Evolutionary conservation across 2,797 vertebrate species (phyloP), one percentile per base, ranked within the genome.

Genomic region (Catostomus latipinnis): DNA sequence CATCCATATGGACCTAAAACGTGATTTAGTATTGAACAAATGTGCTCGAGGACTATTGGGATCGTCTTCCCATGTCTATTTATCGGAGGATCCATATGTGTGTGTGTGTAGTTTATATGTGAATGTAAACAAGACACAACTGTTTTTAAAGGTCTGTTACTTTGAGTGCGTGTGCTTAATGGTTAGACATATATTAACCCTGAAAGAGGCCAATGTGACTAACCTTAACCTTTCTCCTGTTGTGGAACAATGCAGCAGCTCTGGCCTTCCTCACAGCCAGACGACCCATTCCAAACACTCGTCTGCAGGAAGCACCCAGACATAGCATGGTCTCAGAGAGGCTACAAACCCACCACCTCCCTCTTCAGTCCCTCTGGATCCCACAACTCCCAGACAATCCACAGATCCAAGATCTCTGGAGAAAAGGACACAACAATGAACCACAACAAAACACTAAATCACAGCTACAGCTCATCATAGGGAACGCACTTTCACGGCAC

Each of bases 241-340:
- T 71, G 60, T 50, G 63, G 70, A 74, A 74, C 58, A 58, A 78
- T 76, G 66, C 68, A 76, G 46, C 68, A 71, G 77, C 50, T 82
- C 84, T 85, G 84, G 82, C 73, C 83, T 85, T 87, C 79, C 68
- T 87, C 84, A 34, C 3, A 75, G 50, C 22, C 71, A 85, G 83
- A 87, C 76, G 71, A 71, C 68, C 70, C 62, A 60, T 74, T 71
- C 81, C 81, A 82, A 84, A 81, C 84, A 85, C 80, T 74, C 71
- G 81, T 81, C 78, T 81, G 75, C 74, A 87, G 86, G 84, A 87
- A 85, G 81, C 62, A 57, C 34, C 66, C 78, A 75, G 62, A 46
- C 58, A 0, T 62, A 53, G 18, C 53, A 45, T 53, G 77, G 84
- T 70, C 57, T 69, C 67, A 12, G 34, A 53, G 13, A 65, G 50